phyloP scores from a whole-genome alignment of 2,797 vertebrate species.

The Sorex maritimensis region DNA sequence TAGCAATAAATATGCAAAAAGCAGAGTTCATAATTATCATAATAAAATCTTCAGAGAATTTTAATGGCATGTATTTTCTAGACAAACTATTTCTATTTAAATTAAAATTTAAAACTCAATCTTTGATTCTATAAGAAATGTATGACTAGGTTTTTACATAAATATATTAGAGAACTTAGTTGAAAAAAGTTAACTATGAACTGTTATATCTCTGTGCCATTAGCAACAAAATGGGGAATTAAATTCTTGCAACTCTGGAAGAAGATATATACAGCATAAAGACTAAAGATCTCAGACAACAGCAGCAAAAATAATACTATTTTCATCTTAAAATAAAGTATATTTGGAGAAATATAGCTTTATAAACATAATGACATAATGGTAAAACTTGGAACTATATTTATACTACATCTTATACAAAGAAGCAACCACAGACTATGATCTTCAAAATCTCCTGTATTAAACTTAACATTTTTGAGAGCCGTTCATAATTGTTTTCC shows the following conservation, averaged over 20 bases:
- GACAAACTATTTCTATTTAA: slow-evolving; percentile 71
- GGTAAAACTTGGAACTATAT: background rate
- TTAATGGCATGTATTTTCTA: slow-evolving; percentile 61
- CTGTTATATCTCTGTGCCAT: slow-evolving; percentile 54
- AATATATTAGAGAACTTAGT: slow-evolving; percentile 60
- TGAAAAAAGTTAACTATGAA: slow-evolving; percentile 58
- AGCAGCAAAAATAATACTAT: background rate
- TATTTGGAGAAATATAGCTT: background rate
- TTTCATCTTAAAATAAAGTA: background rate
- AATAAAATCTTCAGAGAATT: slow-evolving; percentile 64
- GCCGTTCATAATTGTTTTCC: too few species aligned
- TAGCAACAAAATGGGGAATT: slow-evolving; percentile 55
- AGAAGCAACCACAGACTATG: background rate
- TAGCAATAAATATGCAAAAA: slow-evolving; percentile 69
- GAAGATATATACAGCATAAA: slow-evolving; percentile 56
- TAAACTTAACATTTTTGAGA: too few species aligned
- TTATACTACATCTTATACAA: background rate
- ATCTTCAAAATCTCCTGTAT: slow-evolving; percentile 35
- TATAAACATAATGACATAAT: background rate
- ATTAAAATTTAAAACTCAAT: slow-evolving; percentile 71
- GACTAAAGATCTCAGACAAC: background rate
- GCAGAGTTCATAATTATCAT: slow-evolving; percentile 69
- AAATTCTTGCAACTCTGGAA: slow-evolving; percentile 33
- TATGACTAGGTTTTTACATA: slow-evolving; percentile 67
- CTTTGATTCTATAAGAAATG: slow-evolving; percentile 58